Conservation (phyloP, 2,888 invertebrate species). For the Blastobasis adustella region DNA sequence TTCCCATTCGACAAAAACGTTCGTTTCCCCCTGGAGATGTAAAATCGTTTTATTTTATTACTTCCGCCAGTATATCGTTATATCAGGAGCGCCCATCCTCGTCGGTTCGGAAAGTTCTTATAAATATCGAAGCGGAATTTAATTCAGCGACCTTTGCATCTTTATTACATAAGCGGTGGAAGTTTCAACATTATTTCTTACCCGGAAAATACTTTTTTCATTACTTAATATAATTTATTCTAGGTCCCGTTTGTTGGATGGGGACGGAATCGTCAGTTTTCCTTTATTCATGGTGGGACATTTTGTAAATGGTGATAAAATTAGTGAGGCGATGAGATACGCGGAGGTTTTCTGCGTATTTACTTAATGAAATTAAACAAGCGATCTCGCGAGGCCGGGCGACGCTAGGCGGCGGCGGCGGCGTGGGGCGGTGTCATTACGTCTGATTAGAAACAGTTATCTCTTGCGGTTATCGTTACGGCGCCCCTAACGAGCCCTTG, state of each 20-base stretch:
- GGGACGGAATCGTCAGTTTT: too few species aligned
- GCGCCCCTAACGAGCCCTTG: conserved; percentile 61
- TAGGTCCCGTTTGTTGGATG: too few species aligned
- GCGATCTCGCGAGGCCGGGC: conserved; percentile 28
- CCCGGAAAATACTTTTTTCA: too few species aligned
- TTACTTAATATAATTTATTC: too few species aligned
- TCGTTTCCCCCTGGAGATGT: conserved; percentile 70
- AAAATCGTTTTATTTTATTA: conserved; percentile 75
- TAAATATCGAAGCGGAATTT: conserved; percentile 39
- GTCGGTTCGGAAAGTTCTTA: conserved; percentile 43
- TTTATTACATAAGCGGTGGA: conserved; percentile 3
- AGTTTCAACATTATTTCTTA: not conserved
- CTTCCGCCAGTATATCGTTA: conserved; percentile 70
- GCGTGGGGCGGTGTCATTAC: conserved; percentile 43
- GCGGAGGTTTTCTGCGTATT: conserved; percentile 20
- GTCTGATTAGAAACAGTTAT: conserved; percentile 70
- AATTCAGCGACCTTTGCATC: conserved; percentile 17
- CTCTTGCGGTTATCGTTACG: conserved; percentile 65
- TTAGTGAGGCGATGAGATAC: conserved; percentile 20
- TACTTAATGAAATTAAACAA: conserved; percentile 41
- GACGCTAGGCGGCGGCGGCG: conserved; percentile 8
- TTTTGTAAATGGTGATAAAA: conserved; percentile 2
- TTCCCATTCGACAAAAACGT: conserved; percentile 71
- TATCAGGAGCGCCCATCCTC: conserved; percentile 52
- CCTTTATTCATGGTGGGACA: too few species aligned